Evolutionary conservation across 2,113 vertebrate species (phyloP), one percentile per base, ranked within the genome.

Genomic region (Oncorhynchus keta): DNA sequence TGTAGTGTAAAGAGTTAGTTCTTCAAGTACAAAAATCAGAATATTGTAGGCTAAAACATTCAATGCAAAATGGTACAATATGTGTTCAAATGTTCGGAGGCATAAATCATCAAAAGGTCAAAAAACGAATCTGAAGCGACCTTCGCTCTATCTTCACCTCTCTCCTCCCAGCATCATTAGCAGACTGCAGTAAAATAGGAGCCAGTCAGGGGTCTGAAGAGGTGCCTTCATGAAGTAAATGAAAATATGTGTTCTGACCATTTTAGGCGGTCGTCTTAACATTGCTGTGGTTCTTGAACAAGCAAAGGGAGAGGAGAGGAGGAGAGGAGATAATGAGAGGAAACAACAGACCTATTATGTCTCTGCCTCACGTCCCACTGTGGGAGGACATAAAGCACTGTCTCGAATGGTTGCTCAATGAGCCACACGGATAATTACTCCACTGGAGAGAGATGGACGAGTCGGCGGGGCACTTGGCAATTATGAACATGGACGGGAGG

Each of bases 341-440:
- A 89, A 86, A 88, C 85, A 89, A 81, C 76, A 68, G 80, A 35
- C 84, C 72, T 73, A 86, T 88, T 90, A 86, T 80, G 82, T 85
- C 80, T 87, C 85, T 79, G 86, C 76, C 84, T 85, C 90, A 89
- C 85, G 84, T 88, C 75, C 81, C 75, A 73, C 84, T 67, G 67
- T 70, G 82, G 86, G 84, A 92, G 88, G 88, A 84, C 85, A 87
- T 91, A 87, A 89, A 89, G 72, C 86, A 70, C 83, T 51, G 85
- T 89, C 86, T 86, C 88, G 85, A 89, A 89, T 87, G 88, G 83
- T 87, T 88, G 87, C 89, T 89, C 91, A 92, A 78, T 85, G 88
- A 90, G 83, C 87, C 87, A 86, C 88, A 70, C 84, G 81, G 85
- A 91, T 92, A 92, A 92, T 92, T 89, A 91, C 89, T 86, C 73